Evolutionary conservation across 2,888 invertebrate genomes (phyloP), one percentile per base, ranked within the genome.

Genomic region (Xanthia icteritia): DNA sequence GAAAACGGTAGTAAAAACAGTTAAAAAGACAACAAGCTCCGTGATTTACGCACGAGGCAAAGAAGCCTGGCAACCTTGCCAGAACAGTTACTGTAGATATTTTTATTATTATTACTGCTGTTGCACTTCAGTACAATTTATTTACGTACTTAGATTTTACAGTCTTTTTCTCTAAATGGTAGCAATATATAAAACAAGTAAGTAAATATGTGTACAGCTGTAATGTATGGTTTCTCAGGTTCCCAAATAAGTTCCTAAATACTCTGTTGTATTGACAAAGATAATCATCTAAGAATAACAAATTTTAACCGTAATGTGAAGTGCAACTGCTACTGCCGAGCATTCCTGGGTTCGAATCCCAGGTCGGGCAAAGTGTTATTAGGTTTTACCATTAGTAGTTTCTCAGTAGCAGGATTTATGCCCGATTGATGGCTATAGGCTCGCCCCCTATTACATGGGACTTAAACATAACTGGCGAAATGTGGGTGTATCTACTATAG

Each of bases 41-140:
- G 90, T 94, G 93, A 94, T 94, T 93, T 94, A 94, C 87, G 88
- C 81, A 86, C 86, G 82, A 82, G 82, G 75, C 87, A 86, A 89
- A 88, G 88, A 81, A 86, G 84, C 85, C 81, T 68, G 83, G 87
- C 82, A 76, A 70, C 82, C 83, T 86, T 88, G 91, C 91, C 90
- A 89, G 89, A 82, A 81, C 84, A 81, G 82, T 86, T 87, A 88
- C 84, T 88, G 84, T 86, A 86, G 80, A 89, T 88, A 88, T 87
- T 90, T 91, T 87, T 89, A 86, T 89, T 90, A 86, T 89, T 90
- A 86, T 89, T 86, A 84, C 84, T 81, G 86, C 79, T 80, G 83
- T 82, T 80, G 63, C 71, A 79, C 77, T 83, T 75, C 85, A 74
- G 69, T 79, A 67, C 56, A 80, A 84, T 87, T 85, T 81, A 77